A percentile compares a stretch with the other conserved stretches of the same genome.
phyloP scores from a whole-genome alignment of 2,888 invertebrate genomes.

The Blastobasis adustella region DNA sequence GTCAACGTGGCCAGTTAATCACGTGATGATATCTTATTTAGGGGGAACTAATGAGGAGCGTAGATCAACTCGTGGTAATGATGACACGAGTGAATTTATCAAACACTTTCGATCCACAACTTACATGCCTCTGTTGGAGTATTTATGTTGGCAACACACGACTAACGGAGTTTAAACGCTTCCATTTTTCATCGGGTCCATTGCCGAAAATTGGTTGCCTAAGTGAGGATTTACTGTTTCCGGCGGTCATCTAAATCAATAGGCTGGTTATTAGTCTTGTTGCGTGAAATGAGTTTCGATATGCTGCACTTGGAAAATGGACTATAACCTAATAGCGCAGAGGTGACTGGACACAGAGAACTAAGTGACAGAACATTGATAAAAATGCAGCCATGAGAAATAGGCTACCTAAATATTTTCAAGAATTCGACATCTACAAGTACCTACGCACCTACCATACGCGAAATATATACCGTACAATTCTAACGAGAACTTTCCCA shows the following conservation, averaged over 20 bases:
- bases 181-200: slow-evolving; percentile 38
- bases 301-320: too few relatives aligned
- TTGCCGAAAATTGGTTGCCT: slow-evolving; percentile 7
- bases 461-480: too few relatives aligned
- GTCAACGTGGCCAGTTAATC: slow-evolving; percentile 57
- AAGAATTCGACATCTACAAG: too few relatives aligned
- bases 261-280: too few relatives aligned
- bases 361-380: too few relatives aligned
- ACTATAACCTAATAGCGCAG: too few relatives aligned
- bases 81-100: slow-evolving; percentile 63
- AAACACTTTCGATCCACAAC: slow-evolving; percentile 67
- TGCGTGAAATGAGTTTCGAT: too few relatives aligned
- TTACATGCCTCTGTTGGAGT: slow-evolving; percentile 60
- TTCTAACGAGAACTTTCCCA: too few relatives aligned
- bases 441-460: too few relatives aligned
- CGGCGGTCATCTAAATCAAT: slow-evolving; percentile 2
- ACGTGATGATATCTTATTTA: slow-evolving; percentile 66
- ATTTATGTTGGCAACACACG: slow-evolving; percentile 70
- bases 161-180: slow-evolving; percentile 52
- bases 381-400: too few relatives aligned
- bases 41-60: slow-evolving; percentile 64
- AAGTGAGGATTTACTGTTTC: slow-evolving; percentile 9
- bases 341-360: too few relatives aligned
- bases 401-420: too few relatives aligned
- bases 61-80: slow-evolving; percentile 68